Evolutionary conservation across 1,140 invertebrate species (phyloP), one percentile per base, ranked within the genome.

Genomic region (Eurosta solidaginis): DNA sequence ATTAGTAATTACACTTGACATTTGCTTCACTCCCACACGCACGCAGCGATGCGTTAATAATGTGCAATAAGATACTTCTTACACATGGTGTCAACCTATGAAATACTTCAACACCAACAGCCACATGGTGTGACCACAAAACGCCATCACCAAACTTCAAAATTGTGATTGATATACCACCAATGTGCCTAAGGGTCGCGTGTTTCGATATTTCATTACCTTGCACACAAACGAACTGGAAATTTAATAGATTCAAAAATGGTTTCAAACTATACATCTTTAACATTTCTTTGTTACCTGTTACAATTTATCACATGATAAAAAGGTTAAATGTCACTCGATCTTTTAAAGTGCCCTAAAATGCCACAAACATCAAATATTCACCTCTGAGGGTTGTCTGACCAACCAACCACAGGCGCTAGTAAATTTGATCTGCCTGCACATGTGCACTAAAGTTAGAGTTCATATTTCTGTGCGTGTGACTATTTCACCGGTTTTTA

Each of bases 111-210:
- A 12, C 14, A n/a, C 3, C 17, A 59, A 17, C 54, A 3, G 14
- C 45, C 45, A 6, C 54, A 36, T 33, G 27, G 54, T n/a, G n/a
- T n/a, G n/a, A n/a, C 27, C 27, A 33, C 25, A 25, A 20, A 33
- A 59, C 54, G 54, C 29, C 54, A 36, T 59, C 54, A 59, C 27
- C 54, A 6, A 59, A n/a, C 29, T 14, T 33, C 14, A 33, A 20
- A 59, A 33, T 59, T 59, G 29, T 59, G 54, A 59, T 59, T 59
- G 27, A 59, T 59, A 33, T 59, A 29, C 54, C 54, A 59, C 52
- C 54, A 59, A 54, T 54, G 50, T 22, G 50, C 27, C 20, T 9
- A 20, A 54, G 27, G 50, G 20, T n/a, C 49, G 20, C 49, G 20
- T n/a, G 20, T 54, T 3, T n/a, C 27, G 0, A 27, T n/a, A 27